Evolutionary conservation across 2,797 vertebrate genomes (phyloP), one percentile per base, ranked within the genome.

Genomic region (Linurgus olivaceus): DNA sequence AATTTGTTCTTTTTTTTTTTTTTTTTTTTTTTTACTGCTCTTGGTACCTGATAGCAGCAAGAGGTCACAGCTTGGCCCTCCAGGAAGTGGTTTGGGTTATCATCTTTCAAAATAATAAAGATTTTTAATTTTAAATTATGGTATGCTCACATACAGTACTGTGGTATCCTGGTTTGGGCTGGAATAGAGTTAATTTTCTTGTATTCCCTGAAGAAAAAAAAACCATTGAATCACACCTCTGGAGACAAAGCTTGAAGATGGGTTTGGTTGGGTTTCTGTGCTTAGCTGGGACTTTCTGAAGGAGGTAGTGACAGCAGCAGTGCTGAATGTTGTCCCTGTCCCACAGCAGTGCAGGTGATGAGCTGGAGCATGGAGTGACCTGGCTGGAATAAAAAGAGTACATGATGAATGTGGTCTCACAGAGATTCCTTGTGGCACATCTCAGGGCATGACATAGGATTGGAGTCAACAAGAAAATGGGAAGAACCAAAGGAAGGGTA

Each of bases 391-490:
- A 63, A 38, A 71, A 31, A 33, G 3, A 23, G 9, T 1, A 2
- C 13, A 7, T 7, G 15, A 17, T 57, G 26, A 11, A 0, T 19
- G 23, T 61, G 71, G 26, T 65, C n/a, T 66, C 4, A 1, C 21
- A 52, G 8, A 52, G 66, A 17, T 40, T 62, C 17, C 24, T 68
- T 58, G 23, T 75, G 62, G 40, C 45, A 38, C 45, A 12, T 51
- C 17, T 52, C 58, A 35, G 40, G 20, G 44, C 1, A 0, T 57
- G 59, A 9, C 0, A 0, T 6, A 25, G 17, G 44, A 11, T 16
- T n/a, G 38, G 38, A 50, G n/a, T 42, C 61, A 72, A 19, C 9
- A 21, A 15, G 31, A 20, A 58, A 42, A 74, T 15, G 31, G n/a
- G 50, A 59, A 55, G 19, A 70, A 13, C 11, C 17, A 25, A 28